phyloP scores from a whole-genome alignment of 2,113 vertebrate genomes.

The Oreotrochilus melanogaster region DNA sequence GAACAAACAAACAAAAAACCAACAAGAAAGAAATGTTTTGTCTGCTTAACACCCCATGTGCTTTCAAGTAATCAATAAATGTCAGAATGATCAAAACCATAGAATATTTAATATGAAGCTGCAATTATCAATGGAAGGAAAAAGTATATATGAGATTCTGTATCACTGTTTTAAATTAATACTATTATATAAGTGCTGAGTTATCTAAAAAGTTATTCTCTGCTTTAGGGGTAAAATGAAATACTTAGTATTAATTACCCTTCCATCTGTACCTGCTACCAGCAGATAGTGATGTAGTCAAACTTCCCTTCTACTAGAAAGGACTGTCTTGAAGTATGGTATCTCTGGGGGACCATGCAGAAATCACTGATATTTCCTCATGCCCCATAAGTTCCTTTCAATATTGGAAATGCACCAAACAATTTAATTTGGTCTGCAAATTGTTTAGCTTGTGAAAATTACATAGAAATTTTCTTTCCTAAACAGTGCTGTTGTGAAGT shows the following conservation, averaged over 20 bases:
- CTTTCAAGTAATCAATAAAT: background rate
- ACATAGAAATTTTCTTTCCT: background rate
- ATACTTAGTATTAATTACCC: background rate
- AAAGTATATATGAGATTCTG: background rate
- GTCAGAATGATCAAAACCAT: background rate
- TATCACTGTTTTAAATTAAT: background rate
- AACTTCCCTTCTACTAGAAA: background rate
- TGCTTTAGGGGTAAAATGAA: background rate
- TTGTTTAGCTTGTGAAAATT: background rate
- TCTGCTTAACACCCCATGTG: background rate
- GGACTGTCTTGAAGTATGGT: background rate
- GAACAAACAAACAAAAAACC: too few relatives aligned
- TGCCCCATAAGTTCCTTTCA: background rate
- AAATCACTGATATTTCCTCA: background rate
- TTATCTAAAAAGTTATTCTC: background rate
- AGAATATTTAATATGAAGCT: background rate
- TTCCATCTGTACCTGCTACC: background rate
- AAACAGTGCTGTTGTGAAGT: background rate
- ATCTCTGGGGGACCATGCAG: background rate
- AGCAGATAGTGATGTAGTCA: background rate
- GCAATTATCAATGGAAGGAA: background rate
- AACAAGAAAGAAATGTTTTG: background rate
- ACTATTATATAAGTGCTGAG: background rate
- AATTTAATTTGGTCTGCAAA: background rate
- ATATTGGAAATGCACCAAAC: background rate